Evolutionary conservation across 1,140 invertebrate genomes (phyloP), one percentile per base, ranked within the genome.

Genomic region (Drosophila funebris): DNA sequence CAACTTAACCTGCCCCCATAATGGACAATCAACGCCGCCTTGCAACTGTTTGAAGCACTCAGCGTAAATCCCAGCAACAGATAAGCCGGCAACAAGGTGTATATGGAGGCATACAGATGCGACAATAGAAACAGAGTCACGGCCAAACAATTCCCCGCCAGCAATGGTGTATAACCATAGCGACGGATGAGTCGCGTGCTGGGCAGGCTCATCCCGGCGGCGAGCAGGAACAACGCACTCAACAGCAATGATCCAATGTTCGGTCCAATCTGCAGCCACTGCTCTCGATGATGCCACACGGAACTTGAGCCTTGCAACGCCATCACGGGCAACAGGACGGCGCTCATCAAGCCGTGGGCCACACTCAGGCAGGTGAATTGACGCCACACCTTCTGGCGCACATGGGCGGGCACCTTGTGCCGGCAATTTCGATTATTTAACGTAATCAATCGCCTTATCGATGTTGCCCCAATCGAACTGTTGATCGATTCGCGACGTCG

Each of bases 391-490:
- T 92, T 93, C 53, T 92, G 93, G 11, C 93, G 93, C 37, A 93
- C 93, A 43, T 93, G 93, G 18, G 93, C 81, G 3, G 93, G 92
- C 37, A 92, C 91, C 48, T 92, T 92, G 43, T 92, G 77, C 4
- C 93, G 92, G 27, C 93, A 91, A 18, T 92, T 90, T 14, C 94
- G 90, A 4, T 94, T 94, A n/a, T 91, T 91, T 3, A 95, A 92
- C 0, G 94, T 93, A 37, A 95, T 93, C 9, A 95, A 78, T 0
- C 94, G 92, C 7, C 94, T 90, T 0, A 95, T 95, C 4, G 94
- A 95, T 0, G 94, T 95, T 1, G 94, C 94, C 0, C 94, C 94
- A 16, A 94, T 94, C 2, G 94, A 95, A 44, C 94, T 95, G 58
- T 93, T 94, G 75, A 95, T 92, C 3, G 94, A 95, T 54, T 95